Conservation (phyloP, 2,797 vertebrate species). For the Sphenodon punctatus region DNA sequence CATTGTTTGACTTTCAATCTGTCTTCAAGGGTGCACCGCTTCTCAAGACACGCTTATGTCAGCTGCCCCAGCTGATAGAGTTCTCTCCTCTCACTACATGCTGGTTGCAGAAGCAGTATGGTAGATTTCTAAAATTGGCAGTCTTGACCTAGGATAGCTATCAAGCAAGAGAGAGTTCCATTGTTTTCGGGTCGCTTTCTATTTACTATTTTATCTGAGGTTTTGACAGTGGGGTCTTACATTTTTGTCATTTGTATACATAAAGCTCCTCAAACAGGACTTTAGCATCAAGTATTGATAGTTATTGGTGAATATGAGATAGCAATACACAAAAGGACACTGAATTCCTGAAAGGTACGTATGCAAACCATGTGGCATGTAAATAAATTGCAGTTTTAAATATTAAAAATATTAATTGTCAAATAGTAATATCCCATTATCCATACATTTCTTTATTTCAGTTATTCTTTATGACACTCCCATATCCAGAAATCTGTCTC, state of each 20-base stretch:
- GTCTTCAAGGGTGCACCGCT: too few relatives aligned
- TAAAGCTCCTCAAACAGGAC: not conserved
- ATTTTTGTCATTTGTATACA: not conserved
- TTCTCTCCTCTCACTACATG: not conserved
- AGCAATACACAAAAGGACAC: not conserved
- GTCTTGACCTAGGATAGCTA: not conserved
- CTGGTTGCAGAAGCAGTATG: not conserved
- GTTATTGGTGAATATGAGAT: not conserved
- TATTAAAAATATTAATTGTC: too few relatives aligned
- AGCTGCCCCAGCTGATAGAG: not conserved
- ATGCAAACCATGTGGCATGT: not conserved
- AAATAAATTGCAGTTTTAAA: not conserved
- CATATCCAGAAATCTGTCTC: too few relatives aligned
- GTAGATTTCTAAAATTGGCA: not conserved
- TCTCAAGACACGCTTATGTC: too few relatives aligned
- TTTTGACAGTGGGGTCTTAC: not conserved
- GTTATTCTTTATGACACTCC: too few relatives aligned
- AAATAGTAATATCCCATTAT: too few relatives aligned
- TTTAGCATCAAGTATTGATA: not conserved
- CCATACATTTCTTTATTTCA: rapidly evolving
- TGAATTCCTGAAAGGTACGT: not conserved
- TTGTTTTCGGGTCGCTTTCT: not conserved
- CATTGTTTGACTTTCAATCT: too few relatives aligned
- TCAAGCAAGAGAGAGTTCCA: not conserved
- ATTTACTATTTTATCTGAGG: not conserved